phyloP scores from a whole-genome alignment of 2,797 vertebrate genomes.

The Pelochelys cantorii region DNA sequence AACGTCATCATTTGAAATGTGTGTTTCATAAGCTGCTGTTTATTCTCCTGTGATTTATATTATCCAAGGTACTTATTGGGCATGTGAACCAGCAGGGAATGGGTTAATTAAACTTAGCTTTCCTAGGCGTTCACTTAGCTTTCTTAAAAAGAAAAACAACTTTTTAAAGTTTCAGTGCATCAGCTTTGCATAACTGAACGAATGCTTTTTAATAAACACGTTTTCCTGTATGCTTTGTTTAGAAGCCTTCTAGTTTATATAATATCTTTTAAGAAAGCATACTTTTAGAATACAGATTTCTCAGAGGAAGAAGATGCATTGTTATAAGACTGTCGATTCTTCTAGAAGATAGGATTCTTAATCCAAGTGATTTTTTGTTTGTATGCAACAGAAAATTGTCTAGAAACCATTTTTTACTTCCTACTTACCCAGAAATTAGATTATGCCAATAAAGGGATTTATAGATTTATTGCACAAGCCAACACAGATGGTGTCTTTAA shows the following conservation, averaged over 20 bases:
- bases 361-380: background rate
- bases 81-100: rapidly evolving
- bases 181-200: background rate
- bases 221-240: background rate
- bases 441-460: rapidly evolving
- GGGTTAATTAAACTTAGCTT: background rate
- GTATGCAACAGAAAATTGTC: background rate
- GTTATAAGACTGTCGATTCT: background rate
- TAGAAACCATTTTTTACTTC: background rate
- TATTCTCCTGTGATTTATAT: background rate
- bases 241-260: background rate
- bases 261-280: background rate
- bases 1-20: background rate
- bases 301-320: background rate
- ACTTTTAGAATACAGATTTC: background rate
- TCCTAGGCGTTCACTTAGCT: background rate
- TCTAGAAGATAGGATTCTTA: background rate
- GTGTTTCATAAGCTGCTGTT: background rate
- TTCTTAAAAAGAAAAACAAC: background rate
- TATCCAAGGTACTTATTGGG: background rate
- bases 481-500: background rate
- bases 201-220: background rate
- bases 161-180: background rate
- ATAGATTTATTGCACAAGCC: background rate
- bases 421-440: background rate